These are phyloP conservation scores for Crambe crambe DNA, from an alignment of 37 sponge, comb jelly and placozoan species.

Conservation along the genomic window DNA sequence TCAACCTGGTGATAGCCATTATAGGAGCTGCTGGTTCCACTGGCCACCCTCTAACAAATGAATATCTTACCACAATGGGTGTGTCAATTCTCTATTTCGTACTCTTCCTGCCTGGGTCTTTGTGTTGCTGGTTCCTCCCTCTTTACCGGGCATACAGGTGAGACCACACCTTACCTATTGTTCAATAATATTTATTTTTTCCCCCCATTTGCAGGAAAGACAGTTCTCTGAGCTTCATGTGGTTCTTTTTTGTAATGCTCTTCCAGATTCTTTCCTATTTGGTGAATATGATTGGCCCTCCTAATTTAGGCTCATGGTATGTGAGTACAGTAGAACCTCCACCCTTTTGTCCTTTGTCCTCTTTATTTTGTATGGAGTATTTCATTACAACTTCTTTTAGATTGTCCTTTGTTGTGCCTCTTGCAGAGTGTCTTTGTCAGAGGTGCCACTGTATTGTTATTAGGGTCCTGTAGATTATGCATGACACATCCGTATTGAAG, in stretches of 20 bases:
- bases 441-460: too few species aligned
- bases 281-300: conserved; percentile 58
- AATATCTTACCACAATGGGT: conserved; percentile 63
- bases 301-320: conserved; percentile 60
- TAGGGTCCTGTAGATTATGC: too few species aligned
- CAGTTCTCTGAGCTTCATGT: conserved; percentile 90
- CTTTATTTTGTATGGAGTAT: too few species aligned
- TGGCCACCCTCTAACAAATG: neutral
- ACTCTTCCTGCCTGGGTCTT: conserved; percentile 67
- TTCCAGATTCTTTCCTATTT: conserved; percentile 63
- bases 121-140: conserved; percentile 92
- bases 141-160: conserved; percentile 87
- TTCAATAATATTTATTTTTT: neutral
- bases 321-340: neutral
- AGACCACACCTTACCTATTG: neutral
- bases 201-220: conserved; percentile 58
- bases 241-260: conserved; percentile 84
- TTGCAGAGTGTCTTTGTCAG: too few species aligned
- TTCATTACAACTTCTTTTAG: too few species aligned
- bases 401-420: too few species aligned
- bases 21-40: conserved; percentile 9
- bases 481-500: too few species aligned
- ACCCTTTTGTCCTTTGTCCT: neutral
- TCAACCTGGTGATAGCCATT: conserved; percentile 53
- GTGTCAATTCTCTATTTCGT: conserved; percentile 56